Percentiles rank a stretch among this genome's conserved stretches.
Evolutionary conservation across 2,888 invertebrate genomes (phyloP).

Genomic region (Erpobdella octoculata): DNA sequence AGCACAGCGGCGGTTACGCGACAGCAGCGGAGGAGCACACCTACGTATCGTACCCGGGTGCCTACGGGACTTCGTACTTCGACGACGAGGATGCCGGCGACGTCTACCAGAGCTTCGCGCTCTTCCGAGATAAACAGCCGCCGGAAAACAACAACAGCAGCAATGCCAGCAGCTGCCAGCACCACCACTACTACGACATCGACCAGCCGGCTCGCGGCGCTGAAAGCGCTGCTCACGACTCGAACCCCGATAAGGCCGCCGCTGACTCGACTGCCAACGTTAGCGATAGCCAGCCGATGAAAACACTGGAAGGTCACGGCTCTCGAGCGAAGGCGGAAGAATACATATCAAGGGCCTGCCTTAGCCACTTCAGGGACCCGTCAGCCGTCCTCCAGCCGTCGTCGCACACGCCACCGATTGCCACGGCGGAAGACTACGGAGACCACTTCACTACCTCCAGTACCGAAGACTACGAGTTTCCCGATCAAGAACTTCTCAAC

Average conservation of each 20-base stretch:
- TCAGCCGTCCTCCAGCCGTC: not conserved
- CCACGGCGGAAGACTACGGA: not conserved
- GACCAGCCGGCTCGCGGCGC: not conserved
- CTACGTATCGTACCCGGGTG: slow-evolving; percentile 16
- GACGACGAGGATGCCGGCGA: slow-evolving; percentile 24
- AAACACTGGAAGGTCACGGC: too few relatives aligned
- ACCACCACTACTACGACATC: slow-evolving; percentile 22
- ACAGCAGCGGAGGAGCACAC: not conserved
- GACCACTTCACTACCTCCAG: slow-evolving; percentile 32
- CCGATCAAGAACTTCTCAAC: slow-evolving; percentile 33
- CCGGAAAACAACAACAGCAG: not conserved
- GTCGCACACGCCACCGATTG: slow-evolving; percentile 1
- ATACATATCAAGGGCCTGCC: slow-evolving; percentile 11
- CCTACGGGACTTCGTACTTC: slow-evolving; percentile 18
- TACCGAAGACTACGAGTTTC: slow-evolving; percentile 37
- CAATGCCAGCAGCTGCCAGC: not conserved
- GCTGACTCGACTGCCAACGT: too few relatives aligned
- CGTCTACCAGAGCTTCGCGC: slow-evolving; percentile 22
- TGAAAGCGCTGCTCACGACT: not conserved
- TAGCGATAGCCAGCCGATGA: too few relatives aligned
- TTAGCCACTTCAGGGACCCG: not conserved
- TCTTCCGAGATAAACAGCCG: slow-evolving; percentile 9
- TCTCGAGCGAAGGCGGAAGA: not conserved
- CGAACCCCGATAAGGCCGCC: not conserved
- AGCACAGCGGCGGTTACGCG: not conserved